These are phyloP conservation scores for Hyperoplus lanceolatus DNA, from an alignment of 2,797 vertebrate genomes.

Conservation along the genomic window DNA sequence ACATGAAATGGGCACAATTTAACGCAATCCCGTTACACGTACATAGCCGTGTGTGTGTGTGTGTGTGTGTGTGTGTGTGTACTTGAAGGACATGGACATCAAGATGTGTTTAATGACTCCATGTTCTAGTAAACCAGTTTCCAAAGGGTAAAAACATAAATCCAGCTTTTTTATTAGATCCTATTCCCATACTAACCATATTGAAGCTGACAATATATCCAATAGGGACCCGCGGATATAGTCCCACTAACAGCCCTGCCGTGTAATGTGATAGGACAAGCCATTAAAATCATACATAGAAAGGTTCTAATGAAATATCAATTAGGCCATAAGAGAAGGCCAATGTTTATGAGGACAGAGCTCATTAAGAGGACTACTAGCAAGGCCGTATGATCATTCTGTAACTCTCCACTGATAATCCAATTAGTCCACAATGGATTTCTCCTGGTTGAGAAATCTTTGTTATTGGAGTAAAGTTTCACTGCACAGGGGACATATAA, in stretches of 20 bases:
- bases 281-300: slow-evolving; percentile 84
- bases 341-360: slow-evolving; percentile 78
- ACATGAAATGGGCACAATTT: slow-evolving; percentile 22
- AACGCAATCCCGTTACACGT: slow-evolving; percentile 13
- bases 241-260: slow-evolving; percentile 54
- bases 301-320: slow-evolving; percentile 86
- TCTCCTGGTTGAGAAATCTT: slow-evolving; percentile 71
- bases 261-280: slow-evolving; percentile 67
- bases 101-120: slow-evolving; percentile 73
- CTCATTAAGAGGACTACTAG: slow-evolving; percentile 78
- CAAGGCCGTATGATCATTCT: slow-evolving; percentile 72
- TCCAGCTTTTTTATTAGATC: slow-evolving; percentile 76
- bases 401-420: slow-evolving; percentile 78
- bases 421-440: slow-evolving; percentile 81
- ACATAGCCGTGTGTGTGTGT: slow-evolving; percentile 14
- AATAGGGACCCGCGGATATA: slow-evolving; percentile 58
- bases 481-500: slow-evolving; percentile 67
- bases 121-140: slow-evolving; percentile 76
- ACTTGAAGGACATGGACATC: slow-evolving; percentile 56
- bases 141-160: slow-evolving; percentile 84
- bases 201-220: slow-evolving; percentile 72
- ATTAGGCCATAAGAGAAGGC: slow-evolving; percentile 82
- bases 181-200: slow-evolving; percentile 67
- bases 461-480: slow-evolving; percentile 81
- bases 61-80: slow-evolving; percentile 35